A percentile compares a stretch with the other conserved stretches of the same genome.
Evolutionary conservation across 2,888 invertebrate species (phyloP).

Genomic region (Nephrotoma guestfalica): DNA sequence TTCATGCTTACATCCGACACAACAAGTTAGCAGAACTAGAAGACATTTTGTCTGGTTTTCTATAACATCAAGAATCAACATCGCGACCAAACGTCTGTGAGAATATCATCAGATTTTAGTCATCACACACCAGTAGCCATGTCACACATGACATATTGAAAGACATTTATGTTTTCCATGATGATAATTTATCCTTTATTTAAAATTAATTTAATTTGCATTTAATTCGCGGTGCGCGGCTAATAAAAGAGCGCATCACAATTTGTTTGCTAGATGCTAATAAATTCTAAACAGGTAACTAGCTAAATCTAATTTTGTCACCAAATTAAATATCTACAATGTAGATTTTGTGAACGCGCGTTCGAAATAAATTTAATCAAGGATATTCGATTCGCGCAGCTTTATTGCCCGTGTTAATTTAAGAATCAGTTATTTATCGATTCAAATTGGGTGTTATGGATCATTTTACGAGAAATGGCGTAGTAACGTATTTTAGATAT

Average conservation of each 20-base stretch:
- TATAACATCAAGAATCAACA: neutral
- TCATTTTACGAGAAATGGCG: neutral
- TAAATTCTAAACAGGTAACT: neutral
- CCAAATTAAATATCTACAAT: neutral
- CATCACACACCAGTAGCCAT: neutral
- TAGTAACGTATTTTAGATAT: neutral
- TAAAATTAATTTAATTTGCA: neutral
- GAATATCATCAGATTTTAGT: neutral
- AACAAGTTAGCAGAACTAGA: neutral
- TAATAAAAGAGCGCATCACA: neutral
- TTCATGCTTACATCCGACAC: neutral
- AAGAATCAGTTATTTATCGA: neutral
- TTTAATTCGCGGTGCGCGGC: neutral
- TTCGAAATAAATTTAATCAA: neutral
- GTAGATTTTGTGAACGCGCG: neutral
- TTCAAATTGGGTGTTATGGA: neutral
- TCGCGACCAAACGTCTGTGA: neutral
- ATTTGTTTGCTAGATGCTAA: neutral
- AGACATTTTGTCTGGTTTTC: neutral
- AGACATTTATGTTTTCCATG: neutral
- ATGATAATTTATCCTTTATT: neutral
- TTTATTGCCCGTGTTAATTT: neutral
- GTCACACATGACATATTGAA: neutral
- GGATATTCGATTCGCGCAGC: neutral
- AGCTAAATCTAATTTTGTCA: neutral